Base-by-base conservation (phyloP, 2,888 invertebrate genomes). In the Tetrapedia diversipes region DNA sequence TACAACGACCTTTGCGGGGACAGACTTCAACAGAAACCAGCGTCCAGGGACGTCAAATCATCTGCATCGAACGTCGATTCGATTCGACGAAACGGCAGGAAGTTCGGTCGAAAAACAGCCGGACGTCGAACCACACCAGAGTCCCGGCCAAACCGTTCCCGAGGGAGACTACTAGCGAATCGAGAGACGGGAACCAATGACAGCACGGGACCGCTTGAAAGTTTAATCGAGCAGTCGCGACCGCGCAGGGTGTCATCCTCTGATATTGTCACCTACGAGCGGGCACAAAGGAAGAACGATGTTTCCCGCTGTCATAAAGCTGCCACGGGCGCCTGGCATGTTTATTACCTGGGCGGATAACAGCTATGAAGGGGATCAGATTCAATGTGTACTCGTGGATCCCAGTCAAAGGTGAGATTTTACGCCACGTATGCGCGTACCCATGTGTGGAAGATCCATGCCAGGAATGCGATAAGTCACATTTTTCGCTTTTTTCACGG, bases 251-350 rank as follows among this genome's bases (percentile, higher is more conserved):
- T 64, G 75, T 45, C 59, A 39, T 22, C 19, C 53, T n/a, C n/a
- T 56, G 75, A 37, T 43, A 34, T 32, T 47, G 54, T 41, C 39
- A n/a, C 10, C 24, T 16, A 24, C 4, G 53, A 16, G 59, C 41
- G 43, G 59, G 24, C 53, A 75, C 47, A 63, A 67, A 67, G 72
- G 63, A 63, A 65, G 73, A 56, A 24, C 45, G 41, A 78, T 78
- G 65, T 68, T 69, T 61, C 79, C 73, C 45, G 51, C 29, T 70
- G 67, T 79, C 79, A 77, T 82, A 81, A 82, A 82, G 67, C 82
- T 79, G 81, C 74, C 81, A 77, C 45, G 57, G 16, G 57, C 64
- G 2, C 39, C n/a, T 39, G 81, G 71, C 79, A 81, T 75, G 81
- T 82, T 82, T 82, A 82, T 81, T 70, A 74, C 74, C 64, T 41